Percentiles rank a stretch among this genome's conserved stretches.
Conservation (phyloP, 2,888 invertebrate genomes). For the Mongoloraphidia duomilia region DNA sequence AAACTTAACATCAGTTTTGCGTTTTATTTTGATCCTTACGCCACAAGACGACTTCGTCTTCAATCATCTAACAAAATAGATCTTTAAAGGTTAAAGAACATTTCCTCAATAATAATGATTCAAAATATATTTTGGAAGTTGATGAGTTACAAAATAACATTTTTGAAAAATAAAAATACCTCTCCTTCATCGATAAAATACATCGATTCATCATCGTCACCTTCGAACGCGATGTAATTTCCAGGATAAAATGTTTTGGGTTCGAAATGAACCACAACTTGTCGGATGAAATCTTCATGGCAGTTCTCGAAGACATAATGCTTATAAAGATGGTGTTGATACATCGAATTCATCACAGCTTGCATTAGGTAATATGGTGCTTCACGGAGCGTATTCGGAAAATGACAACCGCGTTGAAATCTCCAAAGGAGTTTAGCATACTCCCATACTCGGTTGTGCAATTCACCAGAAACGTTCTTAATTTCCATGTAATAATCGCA, state of each 20-base stretch:
- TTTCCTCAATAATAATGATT: too few species aligned
- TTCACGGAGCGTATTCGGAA: constrained; percentile 12
- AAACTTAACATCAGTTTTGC: too few species aligned
- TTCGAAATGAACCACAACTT: constrained; percentile 15
- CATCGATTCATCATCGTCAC: constrained; percentile 19
- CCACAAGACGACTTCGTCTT: too few species aligned
- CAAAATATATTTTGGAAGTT: too few species aligned
- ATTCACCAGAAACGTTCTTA: too few species aligned
- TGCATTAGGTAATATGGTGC: constrained; percentile 19
- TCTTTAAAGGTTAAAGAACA: too few species aligned
- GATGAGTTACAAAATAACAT: too few species aligned
- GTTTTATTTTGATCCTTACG: too few species aligned
- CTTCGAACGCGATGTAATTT: constrained; percentile 16
- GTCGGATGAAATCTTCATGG: constrained; percentile 18
- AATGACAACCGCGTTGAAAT: constrained; percentile 9
- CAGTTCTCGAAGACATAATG: constrained; percentile 15
- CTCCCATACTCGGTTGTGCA: not conserved
- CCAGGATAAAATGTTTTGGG: constrained; percentile 16
- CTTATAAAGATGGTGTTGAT: constrained; percentile 16
- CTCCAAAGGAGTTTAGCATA: constrained; percentile 13
- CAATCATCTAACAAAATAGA: too few species aligned
- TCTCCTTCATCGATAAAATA: constrained; percentile 20
- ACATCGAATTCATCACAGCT: constrained; percentile 18
- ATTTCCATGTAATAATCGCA: too few species aligned
- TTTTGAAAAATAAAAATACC: constrained; percentile 2